phyloP scores from a whole-genome alignment of 2,888 invertebrate genomes.

The Seira ritae region DNA sequence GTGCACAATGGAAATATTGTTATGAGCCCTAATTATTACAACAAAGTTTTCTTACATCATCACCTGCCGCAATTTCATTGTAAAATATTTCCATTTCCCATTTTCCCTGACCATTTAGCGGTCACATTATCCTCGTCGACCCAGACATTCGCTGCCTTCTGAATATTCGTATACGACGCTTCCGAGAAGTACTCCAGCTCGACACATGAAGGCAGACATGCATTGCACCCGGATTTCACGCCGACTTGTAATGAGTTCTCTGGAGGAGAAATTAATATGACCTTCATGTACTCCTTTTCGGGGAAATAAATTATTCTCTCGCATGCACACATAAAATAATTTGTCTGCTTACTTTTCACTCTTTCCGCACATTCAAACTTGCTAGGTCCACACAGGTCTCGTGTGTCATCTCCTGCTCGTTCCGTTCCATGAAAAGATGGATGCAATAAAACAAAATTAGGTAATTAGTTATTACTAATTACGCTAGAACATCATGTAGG shows the following conservation, averaged over 20 bases:
- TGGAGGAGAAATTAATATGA: conserved; percentile 18
- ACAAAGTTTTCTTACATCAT: neutral
- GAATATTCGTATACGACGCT: conserved; percentile 59
- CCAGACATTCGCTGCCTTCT: conserved; percentile 54
- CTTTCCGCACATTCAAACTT: conserved; percentile 50
- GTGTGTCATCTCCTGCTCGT: conserved; percentile 51
- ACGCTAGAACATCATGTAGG: no score
- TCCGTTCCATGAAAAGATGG: neutral
- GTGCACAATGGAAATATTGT: conserved; percentile 60
- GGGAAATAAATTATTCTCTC: neutral
- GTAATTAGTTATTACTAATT: no score
- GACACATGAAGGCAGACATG: conserved; percentile 62
- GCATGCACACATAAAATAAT: neutral
- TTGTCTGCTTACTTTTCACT: conserved; percentile 42
- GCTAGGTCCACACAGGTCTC: conserved; percentile 49
- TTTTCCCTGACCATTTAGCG: conserved; percentile 43
- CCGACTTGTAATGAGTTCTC: conserved; percentile 59
- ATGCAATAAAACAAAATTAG: neutral
- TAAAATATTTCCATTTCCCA: neutral
- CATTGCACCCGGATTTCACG: conserved; percentile 48
- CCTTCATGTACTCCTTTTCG: neutral
- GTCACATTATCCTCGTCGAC: conserved; percentile 58
- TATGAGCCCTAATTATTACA: conserved; percentile 29
- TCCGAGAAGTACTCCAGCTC: conserved; percentile 66
- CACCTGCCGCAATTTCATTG: neutral